These are phyloP conservation scores for Spinus olivaceus DNA, from an alignment of 2,797 vertebrate species.

Conservation along the genomic window DNA sequence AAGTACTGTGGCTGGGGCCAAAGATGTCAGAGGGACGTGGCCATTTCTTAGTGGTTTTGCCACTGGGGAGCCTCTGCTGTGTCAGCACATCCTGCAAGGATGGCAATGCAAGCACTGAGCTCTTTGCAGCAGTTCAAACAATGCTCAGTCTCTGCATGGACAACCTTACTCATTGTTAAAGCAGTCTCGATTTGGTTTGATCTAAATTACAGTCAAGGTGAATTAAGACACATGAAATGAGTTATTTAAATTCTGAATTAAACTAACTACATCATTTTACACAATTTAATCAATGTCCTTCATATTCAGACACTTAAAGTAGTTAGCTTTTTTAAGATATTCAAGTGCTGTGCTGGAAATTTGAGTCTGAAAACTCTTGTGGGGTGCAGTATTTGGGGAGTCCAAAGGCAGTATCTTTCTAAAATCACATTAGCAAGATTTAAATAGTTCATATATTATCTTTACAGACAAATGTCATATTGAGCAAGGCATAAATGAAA, in stretches of 20 bases:
- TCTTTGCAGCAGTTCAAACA: not conserved
- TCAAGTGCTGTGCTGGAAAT: not conserved
- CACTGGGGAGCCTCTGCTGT: not conserved
- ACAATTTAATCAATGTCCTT: not conserved
- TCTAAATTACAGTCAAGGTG: constrained; percentile 1
- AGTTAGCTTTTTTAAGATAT: not conserved
- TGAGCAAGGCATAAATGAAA: not conserved
- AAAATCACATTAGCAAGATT: not conserved
- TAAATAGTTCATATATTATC: not conserved
- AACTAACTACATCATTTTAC: not conserved
- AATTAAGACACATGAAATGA: not conserved
- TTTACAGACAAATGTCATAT: not conserved
- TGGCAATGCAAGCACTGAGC: rapidly evolving
- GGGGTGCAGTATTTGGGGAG: not conserved
- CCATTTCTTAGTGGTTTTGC: not conserved
- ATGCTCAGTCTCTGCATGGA: not conserved
- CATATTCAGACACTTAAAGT: not conserved
- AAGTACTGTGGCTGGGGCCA: not conserved
- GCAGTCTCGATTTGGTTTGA: not conserved
- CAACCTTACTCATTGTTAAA: not conserved
- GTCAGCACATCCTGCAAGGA: not conserved
- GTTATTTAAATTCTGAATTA: not conserved
- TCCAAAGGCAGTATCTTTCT: not conserved
- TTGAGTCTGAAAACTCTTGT: not conserved
- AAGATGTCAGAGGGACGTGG: not conserved